Base-by-base conservation (phyloP, 2,113 vertebrate genomes). In the Oreochromis niloticus region DNA sequence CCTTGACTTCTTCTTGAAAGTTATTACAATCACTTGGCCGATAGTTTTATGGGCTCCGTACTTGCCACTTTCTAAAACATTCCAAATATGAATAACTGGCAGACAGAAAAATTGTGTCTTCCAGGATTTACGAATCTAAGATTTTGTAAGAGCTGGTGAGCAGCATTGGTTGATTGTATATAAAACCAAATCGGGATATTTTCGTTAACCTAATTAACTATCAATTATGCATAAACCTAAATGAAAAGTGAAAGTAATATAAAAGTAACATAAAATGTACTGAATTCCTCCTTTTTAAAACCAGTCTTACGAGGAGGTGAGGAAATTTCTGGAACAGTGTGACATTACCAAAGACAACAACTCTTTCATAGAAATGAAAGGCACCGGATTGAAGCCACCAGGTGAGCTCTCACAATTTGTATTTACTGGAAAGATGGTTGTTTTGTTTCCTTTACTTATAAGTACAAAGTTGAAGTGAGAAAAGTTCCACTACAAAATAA, bases 291-390 rank as follows among this genome's bases (percentile, higher is more conserved):
- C n/a, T n/a, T n/a, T 86, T 89, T 30, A 6, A 89, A 86, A 88
- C 50, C 61, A 99, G 98, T 91, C 95, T 75, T 97, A 97, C 0
- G 98, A 99, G 92, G 97, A 97, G 85, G 97, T 98, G 79, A 97
- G 98, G 71, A 91, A 96, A 86, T 89, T 92, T 17, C 90, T 99
- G 83, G 98, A 99, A 89, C 90, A 95, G 41, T 99, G 98, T 71
- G 82, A 96, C 14, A 94, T 98, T 39, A 94, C 96, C 7, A 86
- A 91, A 1, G 98, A 99, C 95, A 97, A 97, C 82, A 96, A 98
- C 80, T 55, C 43, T 57, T 99, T 99, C 91, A 97, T 99, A 88
- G 95, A 95, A 94, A 96, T 89, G 32, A 98, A 97, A 95, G 95
- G 92, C 92, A 99, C 98, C 0, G 97, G 97, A 84, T 91, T 86